These are phyloP conservation scores for Neotoma lepida DNA, from an alignment of 2,113 vertebrate species.

Conservation along the genomic window DNA sequence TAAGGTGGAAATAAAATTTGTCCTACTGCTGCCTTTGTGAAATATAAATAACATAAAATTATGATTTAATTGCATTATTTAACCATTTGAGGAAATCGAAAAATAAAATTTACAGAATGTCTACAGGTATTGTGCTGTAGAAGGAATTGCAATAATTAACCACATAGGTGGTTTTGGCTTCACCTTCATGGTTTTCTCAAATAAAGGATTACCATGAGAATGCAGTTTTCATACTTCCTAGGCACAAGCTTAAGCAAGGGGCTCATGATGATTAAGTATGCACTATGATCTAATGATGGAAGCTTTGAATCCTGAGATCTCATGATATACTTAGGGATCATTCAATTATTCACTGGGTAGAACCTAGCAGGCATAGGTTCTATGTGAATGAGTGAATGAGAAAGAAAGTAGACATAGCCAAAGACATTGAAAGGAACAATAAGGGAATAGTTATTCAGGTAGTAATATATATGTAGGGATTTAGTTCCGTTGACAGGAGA, in stretches of 20 bases:
- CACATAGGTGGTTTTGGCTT: background rate
- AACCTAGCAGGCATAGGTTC: rapidly evolving
- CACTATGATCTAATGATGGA: background rate
- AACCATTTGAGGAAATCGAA: background rate
- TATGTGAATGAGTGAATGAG: background rate
- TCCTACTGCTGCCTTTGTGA: background rate
- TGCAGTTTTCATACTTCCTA: background rate
- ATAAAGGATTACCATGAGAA: background rate
- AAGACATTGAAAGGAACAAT: background rate
- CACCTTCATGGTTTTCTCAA: background rate
- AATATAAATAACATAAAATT: background rate
- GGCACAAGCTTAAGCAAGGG: background rate
- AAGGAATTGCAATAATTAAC: background rate
- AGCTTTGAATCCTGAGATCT: background rate
- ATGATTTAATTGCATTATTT: background rate
- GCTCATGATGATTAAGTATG: background rate
- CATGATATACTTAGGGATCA: background rate
- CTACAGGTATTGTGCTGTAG: background rate
- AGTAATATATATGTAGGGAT: background rate
- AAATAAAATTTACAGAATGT: background rate
- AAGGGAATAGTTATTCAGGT: background rate
- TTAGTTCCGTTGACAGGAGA: background rate
- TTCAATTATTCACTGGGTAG: background rate
- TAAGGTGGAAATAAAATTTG: slow-evolving; percentile 23
- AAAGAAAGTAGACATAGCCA: background rate